phyloP scores from a whole-genome alignment of 2,113 vertebrate species.

The Catharus fuscescens region DNA sequence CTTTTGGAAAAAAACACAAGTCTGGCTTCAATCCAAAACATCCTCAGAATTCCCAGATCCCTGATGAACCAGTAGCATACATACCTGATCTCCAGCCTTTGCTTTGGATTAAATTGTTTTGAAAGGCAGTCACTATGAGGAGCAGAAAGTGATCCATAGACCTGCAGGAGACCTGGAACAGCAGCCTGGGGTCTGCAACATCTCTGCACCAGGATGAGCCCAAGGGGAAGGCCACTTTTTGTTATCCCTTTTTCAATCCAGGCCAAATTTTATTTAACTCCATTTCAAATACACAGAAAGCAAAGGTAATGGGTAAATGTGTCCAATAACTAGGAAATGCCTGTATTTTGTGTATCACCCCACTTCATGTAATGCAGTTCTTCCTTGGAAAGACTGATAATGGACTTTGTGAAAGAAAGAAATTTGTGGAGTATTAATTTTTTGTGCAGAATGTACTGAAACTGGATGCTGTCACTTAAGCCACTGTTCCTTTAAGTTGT shows the following conservation, averaged over 20 bases:
- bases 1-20: not conserved
- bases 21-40: not conserved
- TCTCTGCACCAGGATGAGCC: not conserved
- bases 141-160: not conserved
- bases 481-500: slow-evolving; percentile 47
- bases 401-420: not conserved
- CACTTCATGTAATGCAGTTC: not conserved
- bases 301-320: not conserved
- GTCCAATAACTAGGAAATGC: not conserved
- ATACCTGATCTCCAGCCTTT: not conserved
- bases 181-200: not conserved
- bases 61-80: not conserved
- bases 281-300: not conserved
- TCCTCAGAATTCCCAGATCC: not conserved
- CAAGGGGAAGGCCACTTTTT: not conserved
- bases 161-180: not conserved
- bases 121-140: not conserved
- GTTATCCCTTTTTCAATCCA: not conserved
- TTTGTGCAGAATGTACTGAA: not conserved
- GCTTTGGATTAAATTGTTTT: not conserved
- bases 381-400: not conserved
- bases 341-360: fast-evolving
- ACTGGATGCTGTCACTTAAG: not conserved
- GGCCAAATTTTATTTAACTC: not conserved
- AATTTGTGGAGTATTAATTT: not conserved